Conservation (phyloP, 1,140 invertebrate species). For the Cydia strobilella region DNA sequence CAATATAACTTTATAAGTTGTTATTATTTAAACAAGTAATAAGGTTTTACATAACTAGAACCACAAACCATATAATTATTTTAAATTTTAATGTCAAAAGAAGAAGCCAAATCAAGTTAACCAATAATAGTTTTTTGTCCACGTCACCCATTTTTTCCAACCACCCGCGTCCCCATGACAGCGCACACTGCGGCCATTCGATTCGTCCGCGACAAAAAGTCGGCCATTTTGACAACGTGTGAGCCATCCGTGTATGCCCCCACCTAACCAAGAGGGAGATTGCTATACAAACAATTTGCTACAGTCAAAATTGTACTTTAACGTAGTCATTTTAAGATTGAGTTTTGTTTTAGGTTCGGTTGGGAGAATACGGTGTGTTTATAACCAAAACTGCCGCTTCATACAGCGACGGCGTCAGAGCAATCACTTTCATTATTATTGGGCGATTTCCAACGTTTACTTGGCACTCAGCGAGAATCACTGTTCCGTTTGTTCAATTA, state of each 20-base stretch:
- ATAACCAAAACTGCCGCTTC: constrained; percentile 78
- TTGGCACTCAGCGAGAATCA: constrained; percentile 65
- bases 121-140: constrained; percentile 33
- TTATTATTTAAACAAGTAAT: no score
- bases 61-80: no score
- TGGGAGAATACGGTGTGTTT: constrained; percentile 73
- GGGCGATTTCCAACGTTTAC: constrained; percentile 78
- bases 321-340: background rate
- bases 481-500: constrained; percentile 69
- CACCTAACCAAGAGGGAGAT: constrained; percentile 65
- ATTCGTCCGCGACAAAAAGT: constrained; percentile 51
- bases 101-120: background rate
- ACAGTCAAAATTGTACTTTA: background rate
- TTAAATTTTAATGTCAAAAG: no score
- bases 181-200: constrained; percentile 12
- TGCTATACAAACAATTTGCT: constrained; percentile 39
- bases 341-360: constrained; percentile 46
- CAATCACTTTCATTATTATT: constrained; percentile 80
- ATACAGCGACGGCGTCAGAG: constrained; percentile 75
- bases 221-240: constrained; percentile 74
- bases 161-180: background rate
- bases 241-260: constrained; percentile 57
- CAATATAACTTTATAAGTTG: no score
- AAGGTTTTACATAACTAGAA: no score
- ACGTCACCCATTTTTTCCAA: constrained; percentile 38